Evolutionary conservation across 2,113 vertebrate genomes (phyloP), one percentile per base, ranked within the genome.

Genomic region (Oreocharis arfaki): DNA sequence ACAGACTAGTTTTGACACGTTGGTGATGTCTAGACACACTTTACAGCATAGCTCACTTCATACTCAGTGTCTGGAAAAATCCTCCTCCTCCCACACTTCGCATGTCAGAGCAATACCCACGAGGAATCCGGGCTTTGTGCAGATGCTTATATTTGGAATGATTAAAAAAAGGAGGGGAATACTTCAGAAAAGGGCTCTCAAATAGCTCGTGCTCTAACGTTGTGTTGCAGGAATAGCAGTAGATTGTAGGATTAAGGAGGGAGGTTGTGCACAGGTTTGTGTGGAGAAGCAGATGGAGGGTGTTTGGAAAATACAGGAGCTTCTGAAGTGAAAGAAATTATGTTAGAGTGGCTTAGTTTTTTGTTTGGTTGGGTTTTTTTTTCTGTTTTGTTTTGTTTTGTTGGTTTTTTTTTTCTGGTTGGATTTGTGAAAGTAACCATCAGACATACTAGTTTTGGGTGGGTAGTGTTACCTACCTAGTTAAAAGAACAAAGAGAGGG

Each of bases 81-180:
- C 95, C 61, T 95, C 76, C 69, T 95, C 70, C 80, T 82, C 89
- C 90, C 79, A 89, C 82, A 88, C 81, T 77, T 56, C 8, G 13
- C 71, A 44, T 94, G 68, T 95, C 57, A 85, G 87, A 95, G 68
- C 84, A 89, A 23, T 82, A 70, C 16, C 37, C 87, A 44, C 2
- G 8, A 92, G 64, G 84, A 84, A 84, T 93, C 44, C 26, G 26
- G 46, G 64, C 64, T 85, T 82, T 90, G 81, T 92, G 68, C 81
- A 83, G 76, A 22, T 82, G 53, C 27, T 70, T 96, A 84, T 94
- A 95, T 96, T 96, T 91, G 91, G 94, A 93, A 87, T 16, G 30
- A 53, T 56, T 60, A 5, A 22, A 90, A 92, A 89, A 84, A 27
- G 13, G 27, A 84, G 44, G 49, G 84, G 41, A 92, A 69, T 65